Base-by-base conservation (phyloP, 1,140 invertebrate species). In the Leptinotarsa undecemlineata region DNA sequence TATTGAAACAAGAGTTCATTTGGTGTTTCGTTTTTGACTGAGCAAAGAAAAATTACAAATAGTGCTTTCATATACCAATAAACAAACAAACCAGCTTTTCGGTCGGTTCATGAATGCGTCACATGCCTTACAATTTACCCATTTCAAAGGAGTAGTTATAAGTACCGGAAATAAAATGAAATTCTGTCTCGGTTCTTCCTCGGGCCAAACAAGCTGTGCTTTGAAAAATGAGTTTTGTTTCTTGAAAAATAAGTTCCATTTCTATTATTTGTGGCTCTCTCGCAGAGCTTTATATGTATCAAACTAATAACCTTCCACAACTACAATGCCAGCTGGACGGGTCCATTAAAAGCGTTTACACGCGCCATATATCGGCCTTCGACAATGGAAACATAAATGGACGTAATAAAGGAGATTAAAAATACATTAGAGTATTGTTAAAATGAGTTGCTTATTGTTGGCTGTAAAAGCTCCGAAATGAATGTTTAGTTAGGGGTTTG, bases 141-240 rank as follows among this genome's bases (percentile, higher is more conserved):
- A 42, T 42, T 42, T 2, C 2, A 11, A 42, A 42, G 8, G 33
- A 33, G 8, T 33, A 33, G 26, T 33, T 33, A 4, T 33, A 33
- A 33, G 23, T 26, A 26, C 26, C 1, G 8, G 33, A 42, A 42
- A 42, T 42, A 42, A 42, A 42, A 42, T 42, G 8, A 42, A 42
- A 42, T 3, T 11, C 33, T 42, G 33, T 42, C 33, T 42, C 33
- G 33, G 33, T 3, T 11, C 8, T 42, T 42, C 8, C 33, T 11
- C 33, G 33, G 33, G 33, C 33, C 33, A 64, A n/a, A 21, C 20
- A 64, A 64, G 20, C 63, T 23, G 26, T 33, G 51, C 48, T 64
- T 48, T 48, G 62, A 74, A 68, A 74, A 60, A 48, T 70, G 67
- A 61, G 26, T 57, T 68, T 17, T 70, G 73, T 74, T 69, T 70